Conservation (phyloP, 2,797 vertebrate species). For the Liasis olivaceus region DNA sequence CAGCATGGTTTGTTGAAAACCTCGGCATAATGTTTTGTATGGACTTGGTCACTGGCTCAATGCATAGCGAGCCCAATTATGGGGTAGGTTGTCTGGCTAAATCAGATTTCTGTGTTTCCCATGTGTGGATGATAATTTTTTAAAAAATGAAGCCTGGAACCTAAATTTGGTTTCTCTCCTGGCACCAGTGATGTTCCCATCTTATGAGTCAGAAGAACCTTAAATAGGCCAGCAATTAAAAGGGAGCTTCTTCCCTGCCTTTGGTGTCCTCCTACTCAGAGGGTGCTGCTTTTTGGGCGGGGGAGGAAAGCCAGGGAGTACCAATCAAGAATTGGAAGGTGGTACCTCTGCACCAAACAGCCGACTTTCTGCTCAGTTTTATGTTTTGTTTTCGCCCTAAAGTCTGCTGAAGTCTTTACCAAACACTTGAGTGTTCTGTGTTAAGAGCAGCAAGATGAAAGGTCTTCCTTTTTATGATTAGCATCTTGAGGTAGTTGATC, state of each 20-base stretch:
- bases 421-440: neutral
- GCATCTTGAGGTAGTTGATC: neutral
- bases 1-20: neutral
- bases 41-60: neutral
- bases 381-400: neutral
- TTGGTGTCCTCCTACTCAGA: constrained; percentile 47
- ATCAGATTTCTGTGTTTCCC: constrained; percentile 35
- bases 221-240: constrained; percentile 57
- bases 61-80: constrained; percentile 35
- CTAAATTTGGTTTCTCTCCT: constrained; percentile 58
- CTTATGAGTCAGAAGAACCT: constrained; percentile 61
- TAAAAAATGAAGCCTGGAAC: constrained; percentile 49
- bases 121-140: constrained; percentile 37
- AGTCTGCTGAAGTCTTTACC: neutral
- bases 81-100: neutral
- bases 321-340: constrained; percentile 6
- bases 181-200: constrained; percentile 58
- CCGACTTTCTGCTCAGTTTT: neutral
- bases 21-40: neutral
- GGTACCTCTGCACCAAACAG: constrained; percentile 1
- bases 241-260: constrained; percentile 40
- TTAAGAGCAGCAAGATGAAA: neutral
- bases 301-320: constrained; percentile 23
- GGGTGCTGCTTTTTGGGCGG: constrained; percentile 47
- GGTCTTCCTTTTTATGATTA: neutral